These are phyloP conservation scores for Xiphophorus maculatus DNA, from an alignment of 2,113 vertebrate species.

Conservation along the genomic window DNA sequence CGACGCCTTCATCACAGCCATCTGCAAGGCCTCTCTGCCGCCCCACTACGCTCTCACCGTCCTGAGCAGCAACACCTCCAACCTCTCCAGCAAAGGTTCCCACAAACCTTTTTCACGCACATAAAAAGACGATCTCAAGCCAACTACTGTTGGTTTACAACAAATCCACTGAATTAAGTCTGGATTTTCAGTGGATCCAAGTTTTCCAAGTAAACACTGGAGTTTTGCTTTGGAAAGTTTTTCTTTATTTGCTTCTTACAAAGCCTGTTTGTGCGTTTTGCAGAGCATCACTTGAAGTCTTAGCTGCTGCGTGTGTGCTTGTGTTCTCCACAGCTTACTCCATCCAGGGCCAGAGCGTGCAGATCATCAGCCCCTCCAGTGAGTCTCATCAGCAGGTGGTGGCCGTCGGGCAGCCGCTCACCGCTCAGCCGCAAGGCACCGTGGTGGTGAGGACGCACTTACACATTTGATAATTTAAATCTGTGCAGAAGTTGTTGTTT, in stretches of 20 bases:
- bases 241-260: constrained; percentile 46
- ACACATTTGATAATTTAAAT: constrained; percentile 1
- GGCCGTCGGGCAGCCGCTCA: constrained; percentile 95
- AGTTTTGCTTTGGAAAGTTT: constrained; percentile 1
- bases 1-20: constrained; percentile 97
- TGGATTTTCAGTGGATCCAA: constrained; percentile 49
- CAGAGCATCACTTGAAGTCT: constrained; percentile 4
- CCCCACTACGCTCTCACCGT: constrained; percentile 97
- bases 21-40: constrained; percentile 97
- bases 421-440: constrained; percentile 94
- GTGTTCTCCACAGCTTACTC: constrained; percentile 86
- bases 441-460: constrained; percentile 88
- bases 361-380: constrained; percentile 98
- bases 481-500: neutral
- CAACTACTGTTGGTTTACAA: constrained; percentile 24
- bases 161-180: constrained; percentile 59
- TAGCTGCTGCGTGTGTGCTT: constrained; percentile 14
- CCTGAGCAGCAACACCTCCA: constrained; percentile 85
- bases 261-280: constrained; percentile 39
- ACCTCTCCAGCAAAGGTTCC: constrained; percentile 89
- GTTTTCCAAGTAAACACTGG: neutral
- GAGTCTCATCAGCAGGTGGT: constrained; percentile 99
- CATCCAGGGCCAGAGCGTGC: constrained; percentile 95
- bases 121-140: constrained; percentile 21
- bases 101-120: neutral